Conservation (phyloP, 2,113 vertebrate species). For the Columbina picui region DNA sequence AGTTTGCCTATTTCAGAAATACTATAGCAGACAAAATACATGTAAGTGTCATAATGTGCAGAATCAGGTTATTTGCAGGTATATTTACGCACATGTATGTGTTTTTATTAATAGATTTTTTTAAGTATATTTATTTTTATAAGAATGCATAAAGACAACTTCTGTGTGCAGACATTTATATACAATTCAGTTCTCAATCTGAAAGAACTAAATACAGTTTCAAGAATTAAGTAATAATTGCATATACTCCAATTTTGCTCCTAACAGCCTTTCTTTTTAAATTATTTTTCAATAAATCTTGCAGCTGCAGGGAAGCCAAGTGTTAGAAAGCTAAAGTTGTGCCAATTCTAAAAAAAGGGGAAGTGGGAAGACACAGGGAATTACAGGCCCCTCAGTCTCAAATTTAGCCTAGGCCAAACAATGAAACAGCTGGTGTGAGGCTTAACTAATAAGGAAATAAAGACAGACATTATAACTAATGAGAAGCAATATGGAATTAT, state of each 20-base stretch:
- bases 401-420: constrained; percentile 12
- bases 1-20: background rate
- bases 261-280: background rate
- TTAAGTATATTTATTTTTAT: background rate
- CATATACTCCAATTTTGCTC: background rate
- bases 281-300: background rate
- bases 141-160: background rate
- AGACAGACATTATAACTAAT: background rate
- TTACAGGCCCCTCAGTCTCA: background rate
- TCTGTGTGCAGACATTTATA: background rate
- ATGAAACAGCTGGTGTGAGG: background rate
- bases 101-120: background rate
- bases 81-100: background rate
- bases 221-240: background rate
- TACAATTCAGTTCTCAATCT: background rate
- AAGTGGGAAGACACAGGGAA: background rate
- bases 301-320: background rate
- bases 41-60: background rate
- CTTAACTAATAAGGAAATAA: constrained; percentile 9
- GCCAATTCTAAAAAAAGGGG: background rate
- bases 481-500: background rate
- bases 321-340: background rate
- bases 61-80: background rate
- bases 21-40: background rate
- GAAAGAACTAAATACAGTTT: background rate